phyloP scores from a whole-genome alignment of 2,113 vertebrate genomes.

The Dipodomys ordii region DNA sequence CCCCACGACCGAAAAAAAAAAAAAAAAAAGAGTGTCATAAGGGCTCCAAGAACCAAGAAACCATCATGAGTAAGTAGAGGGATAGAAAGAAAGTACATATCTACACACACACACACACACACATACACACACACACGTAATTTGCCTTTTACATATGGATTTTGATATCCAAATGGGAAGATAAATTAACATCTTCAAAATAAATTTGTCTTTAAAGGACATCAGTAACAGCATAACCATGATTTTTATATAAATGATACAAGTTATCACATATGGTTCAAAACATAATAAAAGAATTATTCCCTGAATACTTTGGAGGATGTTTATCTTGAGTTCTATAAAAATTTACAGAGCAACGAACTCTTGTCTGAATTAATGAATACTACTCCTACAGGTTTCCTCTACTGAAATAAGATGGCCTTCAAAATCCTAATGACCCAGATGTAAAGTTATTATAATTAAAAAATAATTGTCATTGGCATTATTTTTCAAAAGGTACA shows the following conservation, averaged over 20 bases:
- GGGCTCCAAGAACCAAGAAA: too few species aligned
- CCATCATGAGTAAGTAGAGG: too few species aligned
- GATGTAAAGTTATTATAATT: background rate
- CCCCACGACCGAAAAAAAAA: too few species aligned
- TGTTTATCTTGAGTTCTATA: background rate
- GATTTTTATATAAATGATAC: background rate
- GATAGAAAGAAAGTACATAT: too few species aligned
- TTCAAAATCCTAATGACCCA: background rate
- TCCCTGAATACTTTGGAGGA: background rate
- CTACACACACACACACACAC: too few species aligned
- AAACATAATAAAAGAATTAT: conserved; percentile 44
- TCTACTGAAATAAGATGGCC: conserved; percentile 1
- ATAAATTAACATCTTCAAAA: conserved; percentile 14
- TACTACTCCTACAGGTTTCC: background rate
- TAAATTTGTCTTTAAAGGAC: background rate
- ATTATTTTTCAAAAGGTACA: background rate
- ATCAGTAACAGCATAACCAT: background rate
- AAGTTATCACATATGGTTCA: background rate
- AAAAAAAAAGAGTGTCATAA: too few species aligned
- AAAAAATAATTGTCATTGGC: background rate
- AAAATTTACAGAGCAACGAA: background rate
- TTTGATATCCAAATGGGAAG: conserved; percentile 29
- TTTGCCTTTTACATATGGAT: background rate
- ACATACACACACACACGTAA: too few species aligned
- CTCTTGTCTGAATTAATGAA: background rate